Evolutionary conservation across 2,113 vertebrate species (phyloP), one percentile per base, ranked within the genome.

Genomic region (Lichenostomus cassidix): DNA sequence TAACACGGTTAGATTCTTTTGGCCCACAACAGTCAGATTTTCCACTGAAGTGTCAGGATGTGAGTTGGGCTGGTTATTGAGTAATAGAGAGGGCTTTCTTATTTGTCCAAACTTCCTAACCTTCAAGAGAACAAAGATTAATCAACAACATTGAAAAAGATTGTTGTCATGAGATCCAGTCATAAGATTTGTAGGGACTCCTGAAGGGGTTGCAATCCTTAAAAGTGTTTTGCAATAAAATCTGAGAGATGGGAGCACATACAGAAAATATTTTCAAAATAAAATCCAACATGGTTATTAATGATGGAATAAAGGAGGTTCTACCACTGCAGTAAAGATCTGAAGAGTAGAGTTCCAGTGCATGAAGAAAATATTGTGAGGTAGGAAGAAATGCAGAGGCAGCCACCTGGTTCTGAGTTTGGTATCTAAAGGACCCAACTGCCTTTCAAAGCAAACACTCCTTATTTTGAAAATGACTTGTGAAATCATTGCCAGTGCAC

Each of bases 101-200:
- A 92, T 75, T 93, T 96, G 83, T 89, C 79, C 80, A 92, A 65
- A 90, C 80, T 60, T 92, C 87, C 83, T 93, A 96, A 93, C 93
- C 94, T 93, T 94, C 95, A 92, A 55, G 44, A 93, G 88, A 95
- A 93, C 93, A 94, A 92, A 96, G 92, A 95, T 94, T 94, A 90
- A 94, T 95, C 92, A 95, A 95, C 93, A 95, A 92, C 93, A 79
- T 7, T 71, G 92, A 83, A 78, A 83, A 94, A 25, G 16, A 79
- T 82, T 82, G 76, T 39, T 94, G 90, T 96, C 88, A 95, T 90
- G 62, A 93, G 95, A 94, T 79, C 62, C 88, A 90, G 93, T 95
- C 92, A 94, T 50, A 79, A 96, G 94, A 93, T 75, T 62, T 90
- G 94, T 24, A 90, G 55, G 85, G 90, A 94, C 63, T 95, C 90